Conservation (phyloP, 2,113 vertebrate species). For the Lamprotornis superbus region DNA sequence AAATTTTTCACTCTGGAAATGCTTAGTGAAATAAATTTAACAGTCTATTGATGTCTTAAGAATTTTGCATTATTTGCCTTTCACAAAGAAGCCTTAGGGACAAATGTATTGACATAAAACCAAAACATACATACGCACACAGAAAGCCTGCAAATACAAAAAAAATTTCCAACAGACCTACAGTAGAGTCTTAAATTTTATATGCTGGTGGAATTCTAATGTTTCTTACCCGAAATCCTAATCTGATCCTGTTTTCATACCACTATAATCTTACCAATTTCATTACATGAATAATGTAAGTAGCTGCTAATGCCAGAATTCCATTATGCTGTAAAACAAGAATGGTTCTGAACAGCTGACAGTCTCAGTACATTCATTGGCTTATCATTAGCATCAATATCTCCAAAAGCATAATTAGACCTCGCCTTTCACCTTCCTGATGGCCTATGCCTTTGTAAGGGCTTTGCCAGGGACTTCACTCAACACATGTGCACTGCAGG, state of each 20-base stretch:
- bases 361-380: neutral
- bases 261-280: neutral
- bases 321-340: neutral
- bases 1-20: neutral
- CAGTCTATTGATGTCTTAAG: neutral
- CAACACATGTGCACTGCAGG: rapidly evolving
- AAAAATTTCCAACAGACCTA: neutral
- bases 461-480: neutral
- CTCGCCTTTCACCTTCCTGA: neutral
- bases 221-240: neutral
- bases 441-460: neutral
- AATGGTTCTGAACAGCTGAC: neutral
- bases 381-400: rapidly evolving
- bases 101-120: neutral
- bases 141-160: neutral
- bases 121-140: rapidly evolving
- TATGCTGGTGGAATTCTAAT: neutral
- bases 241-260: neutral
- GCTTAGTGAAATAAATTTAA: neutral
- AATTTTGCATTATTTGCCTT: neutral
- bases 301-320: neutral
- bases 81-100: neutral
- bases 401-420: neutral
- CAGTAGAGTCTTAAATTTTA: rapidly evolving
- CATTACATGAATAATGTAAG: neutral